Conservation (phyloP, 2,888 invertebrate species). For the Caenorhabditis angaria region DNA sequence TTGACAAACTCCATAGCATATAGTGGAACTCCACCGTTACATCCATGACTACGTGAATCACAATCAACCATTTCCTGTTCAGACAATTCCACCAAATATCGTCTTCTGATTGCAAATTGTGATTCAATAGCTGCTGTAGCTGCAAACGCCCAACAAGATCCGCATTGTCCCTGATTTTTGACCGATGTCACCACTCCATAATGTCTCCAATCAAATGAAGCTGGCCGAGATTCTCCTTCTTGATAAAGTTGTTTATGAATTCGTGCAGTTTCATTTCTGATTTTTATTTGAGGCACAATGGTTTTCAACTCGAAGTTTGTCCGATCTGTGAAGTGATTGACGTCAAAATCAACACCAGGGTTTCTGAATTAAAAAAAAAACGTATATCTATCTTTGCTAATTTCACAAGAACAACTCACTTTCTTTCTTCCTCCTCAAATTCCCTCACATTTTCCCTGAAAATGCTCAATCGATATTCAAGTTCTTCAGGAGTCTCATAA, state of each 20-base stretch:
- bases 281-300: neutral
- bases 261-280: neutral
- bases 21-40: constrained; percentile 58
- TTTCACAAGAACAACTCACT: neutral
- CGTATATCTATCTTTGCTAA: neutral
- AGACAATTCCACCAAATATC: constrained; percentile 49
- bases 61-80: constrained; percentile 68
- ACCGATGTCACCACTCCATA: constrained; percentile 53
- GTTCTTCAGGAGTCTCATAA: constrained; percentile 17
- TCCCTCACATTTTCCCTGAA: constrained; percentile 31
- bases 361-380: constrained; percentile 3
- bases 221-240: constrained; percentile 24
- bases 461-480: constrained; percentile 21
- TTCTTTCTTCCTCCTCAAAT: constrained; percentile 36
- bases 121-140: constrained; percentile 59
- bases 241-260: constrained; percentile 20
- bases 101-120: constrained; percentile 49
- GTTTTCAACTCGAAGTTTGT: constrained; percentile 37
- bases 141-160: constrained; percentile 66
- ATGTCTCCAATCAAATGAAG: constrained; percentile 53
- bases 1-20: constrained; percentile 60
- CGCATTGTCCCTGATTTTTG: constrained; percentile 63
- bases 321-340: constrained; percentile 48
- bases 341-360: constrained; percentile 39
- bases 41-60: constrained; percentile 56